Base-by-base conservation (phyloP, 2,888 invertebrate genomes). In the Dichetophora obliterata region DNA sequence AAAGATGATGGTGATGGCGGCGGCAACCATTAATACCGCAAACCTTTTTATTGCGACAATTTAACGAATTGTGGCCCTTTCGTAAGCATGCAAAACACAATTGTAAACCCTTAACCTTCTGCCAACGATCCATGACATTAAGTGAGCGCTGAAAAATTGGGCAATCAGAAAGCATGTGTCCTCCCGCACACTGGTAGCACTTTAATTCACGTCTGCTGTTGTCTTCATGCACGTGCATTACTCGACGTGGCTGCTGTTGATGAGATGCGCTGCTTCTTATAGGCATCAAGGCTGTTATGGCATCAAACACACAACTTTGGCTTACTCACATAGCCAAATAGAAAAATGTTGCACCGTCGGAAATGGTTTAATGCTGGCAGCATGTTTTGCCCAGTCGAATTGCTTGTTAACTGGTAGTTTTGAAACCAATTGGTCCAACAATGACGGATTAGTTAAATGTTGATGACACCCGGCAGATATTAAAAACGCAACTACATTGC, bases 231-330 rank as follows among this genome's bases (percentile, higher is more conserved):
- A 59, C 8, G 37, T 75, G 57, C 66, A 75, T 66, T 50, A 75
- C 48, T 6, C 59, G 57, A 22, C 75, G 75, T 43, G 68, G 37
- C 59, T 66, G 68, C 27, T 72, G 69, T 11, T 54, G 14, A 14
- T 63, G 71, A 8, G 31, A 6, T 31, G 14, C 31, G 11, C 27
- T 22, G n/a, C 24, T 54, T 54, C 16, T 54, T 54, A 16, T n/a
- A n/a, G n/a, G n/a, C n/a, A n/a, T n/a, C n/a, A 16, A 6, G 54
- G 16, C 22, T 54, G 63, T 14, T 63, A 34, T 14, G 75, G 76
- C 61, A 80, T 66, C 5, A 79, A 69, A 50, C 77, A 61, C 2
- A 75, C 68, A 66, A 75, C 52, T 68, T 24, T 75, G 43, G 43
- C 76, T 2, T 74, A 31, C 11, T 76, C 66, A 57, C 66, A 70